Evolutionary conservation across 2,797 vertebrate species (phyloP).

Genomic region (Cynopterus sphinx): DNA sequence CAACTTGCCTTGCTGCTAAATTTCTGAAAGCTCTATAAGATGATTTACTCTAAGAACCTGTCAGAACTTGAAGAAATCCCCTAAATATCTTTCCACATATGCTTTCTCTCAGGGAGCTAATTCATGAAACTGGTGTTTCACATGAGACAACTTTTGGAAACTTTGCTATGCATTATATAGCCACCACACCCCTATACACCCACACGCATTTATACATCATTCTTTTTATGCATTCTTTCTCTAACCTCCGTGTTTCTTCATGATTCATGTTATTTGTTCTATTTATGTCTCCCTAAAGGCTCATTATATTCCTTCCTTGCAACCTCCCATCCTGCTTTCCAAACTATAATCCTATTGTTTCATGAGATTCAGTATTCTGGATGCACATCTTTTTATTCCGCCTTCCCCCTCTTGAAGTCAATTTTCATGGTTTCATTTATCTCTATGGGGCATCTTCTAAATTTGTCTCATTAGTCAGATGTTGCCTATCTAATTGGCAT

Average conservation of each 20-base stretch:
- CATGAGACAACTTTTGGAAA: background rate
- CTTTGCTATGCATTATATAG: background rate
- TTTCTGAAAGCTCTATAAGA: background rate
- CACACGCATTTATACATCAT: background rate
- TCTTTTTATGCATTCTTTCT: background rate
- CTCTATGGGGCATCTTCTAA: background rate
- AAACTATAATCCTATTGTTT: background rate
- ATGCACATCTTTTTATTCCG: background rate
- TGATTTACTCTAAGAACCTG: background rate
- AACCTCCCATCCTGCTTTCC: background rate
- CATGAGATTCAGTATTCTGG: background rate
- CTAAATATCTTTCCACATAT: background rate
- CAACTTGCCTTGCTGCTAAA: background rate
- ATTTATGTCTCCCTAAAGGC: background rate
- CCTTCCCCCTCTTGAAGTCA: background rate
- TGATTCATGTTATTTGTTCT: background rate
- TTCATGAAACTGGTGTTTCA: background rate
- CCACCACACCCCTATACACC: background rate
- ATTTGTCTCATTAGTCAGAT: background rate
- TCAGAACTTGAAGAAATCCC: background rate
- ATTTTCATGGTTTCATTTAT: background rate
- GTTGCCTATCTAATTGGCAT: background rate
- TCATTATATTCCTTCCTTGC: background rate
- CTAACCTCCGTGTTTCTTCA: background rate
- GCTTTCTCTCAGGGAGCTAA: background rate